phyloP scores from a whole-genome alignment of 2,113 vertebrate genomes.

The Leiothrix lutea region DNA sequence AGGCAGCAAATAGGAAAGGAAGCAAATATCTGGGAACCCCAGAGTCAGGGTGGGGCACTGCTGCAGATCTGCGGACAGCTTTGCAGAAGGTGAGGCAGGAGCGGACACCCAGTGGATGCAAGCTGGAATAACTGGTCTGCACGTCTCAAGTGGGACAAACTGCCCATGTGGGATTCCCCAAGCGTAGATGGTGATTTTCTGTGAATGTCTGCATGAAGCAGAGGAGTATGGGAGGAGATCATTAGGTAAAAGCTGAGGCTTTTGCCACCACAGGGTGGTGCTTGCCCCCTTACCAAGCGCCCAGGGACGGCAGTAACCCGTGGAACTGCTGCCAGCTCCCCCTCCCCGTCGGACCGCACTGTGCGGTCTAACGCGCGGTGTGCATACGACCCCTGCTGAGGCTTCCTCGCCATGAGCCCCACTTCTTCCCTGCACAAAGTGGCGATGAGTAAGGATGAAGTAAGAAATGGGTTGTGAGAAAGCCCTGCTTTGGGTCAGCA shows the following conservation, averaged over 20 bases:
- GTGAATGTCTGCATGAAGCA: not conserved
- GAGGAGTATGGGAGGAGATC: not conserved
- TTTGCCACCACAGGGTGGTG: slow-evolving; percentile 35
- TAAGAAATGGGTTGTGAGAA: not conserved
- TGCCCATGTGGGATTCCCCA: not conserved
- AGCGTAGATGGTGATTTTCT: not conserved
- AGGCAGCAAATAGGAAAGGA: not conserved
- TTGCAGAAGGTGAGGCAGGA: not conserved
- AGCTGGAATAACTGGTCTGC: not conserved
- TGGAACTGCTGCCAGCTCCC: not conserved
- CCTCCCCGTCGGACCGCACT: not conserved
- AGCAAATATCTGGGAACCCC: not conserved
- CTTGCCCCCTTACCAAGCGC: not conserved
- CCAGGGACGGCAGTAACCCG: fast-evolving
- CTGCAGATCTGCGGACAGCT: not conserved
- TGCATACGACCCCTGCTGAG: not conserved
- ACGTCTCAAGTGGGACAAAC: not conserved
- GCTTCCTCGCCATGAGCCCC: not conserved
- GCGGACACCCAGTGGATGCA: fast-evolving
- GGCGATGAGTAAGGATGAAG: not conserved
- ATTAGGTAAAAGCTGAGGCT: not conserved
- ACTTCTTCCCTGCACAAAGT: not conserved
- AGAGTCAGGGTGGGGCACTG: not conserved
- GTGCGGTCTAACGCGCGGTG: too few relatives aligned
- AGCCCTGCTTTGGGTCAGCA: not conserved